Conservation (phyloP, 2,888 invertebrate species). For the Phengaris arion region DNA sequence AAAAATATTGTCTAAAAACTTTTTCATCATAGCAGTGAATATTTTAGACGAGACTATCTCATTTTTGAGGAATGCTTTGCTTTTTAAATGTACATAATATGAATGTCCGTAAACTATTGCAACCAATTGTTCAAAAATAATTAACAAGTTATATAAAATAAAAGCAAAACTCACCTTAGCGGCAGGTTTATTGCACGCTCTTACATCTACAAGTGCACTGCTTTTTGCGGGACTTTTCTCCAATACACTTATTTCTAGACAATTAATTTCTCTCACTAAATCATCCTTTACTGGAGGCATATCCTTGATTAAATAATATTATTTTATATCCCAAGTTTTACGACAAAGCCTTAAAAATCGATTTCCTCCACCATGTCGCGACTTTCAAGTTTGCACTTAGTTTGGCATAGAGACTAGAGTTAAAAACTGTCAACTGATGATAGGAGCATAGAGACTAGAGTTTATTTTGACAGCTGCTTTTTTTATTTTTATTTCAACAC, state of each 20-base stretch:
- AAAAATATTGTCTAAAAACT: too few relatives aligned
- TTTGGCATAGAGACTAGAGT: conserved; percentile 17
- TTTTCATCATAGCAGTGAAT: too few relatives aligned
- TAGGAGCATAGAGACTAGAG: background rate
- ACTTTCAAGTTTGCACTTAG: conserved; percentile 24
- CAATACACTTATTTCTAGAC: conserved; percentile 69
- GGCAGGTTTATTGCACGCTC: conserved; percentile 84
- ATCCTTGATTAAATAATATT: conserved; percentile 50
- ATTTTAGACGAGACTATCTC: background rate
- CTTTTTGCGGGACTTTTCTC: conserved; percentile 75
- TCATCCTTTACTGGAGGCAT: conserved; percentile 79
- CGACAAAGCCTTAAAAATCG: conserved; percentile 30
- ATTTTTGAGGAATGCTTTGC: background rate
- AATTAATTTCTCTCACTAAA: conserved; percentile 68
- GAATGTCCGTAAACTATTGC: background rate
- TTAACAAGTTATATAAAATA: background rate
- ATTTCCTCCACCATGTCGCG: conserved; percentile 30
- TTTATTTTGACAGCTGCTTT: background rate
- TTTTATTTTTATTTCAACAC: too few relatives aligned
- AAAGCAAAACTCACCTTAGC: conserved; percentile 75
- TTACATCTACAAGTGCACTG: conserved; percentile 79
- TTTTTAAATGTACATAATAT: conserved; percentile 20
- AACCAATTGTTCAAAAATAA: background rate
- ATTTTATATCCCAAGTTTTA: conserved; percentile 30
- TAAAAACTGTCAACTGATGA: background rate